Percentiles rank a stretch among this genome's conserved stretches.
Conservation (phyloP, 2,888 invertebrate genomes). For the Norana najaformis region DNA sequence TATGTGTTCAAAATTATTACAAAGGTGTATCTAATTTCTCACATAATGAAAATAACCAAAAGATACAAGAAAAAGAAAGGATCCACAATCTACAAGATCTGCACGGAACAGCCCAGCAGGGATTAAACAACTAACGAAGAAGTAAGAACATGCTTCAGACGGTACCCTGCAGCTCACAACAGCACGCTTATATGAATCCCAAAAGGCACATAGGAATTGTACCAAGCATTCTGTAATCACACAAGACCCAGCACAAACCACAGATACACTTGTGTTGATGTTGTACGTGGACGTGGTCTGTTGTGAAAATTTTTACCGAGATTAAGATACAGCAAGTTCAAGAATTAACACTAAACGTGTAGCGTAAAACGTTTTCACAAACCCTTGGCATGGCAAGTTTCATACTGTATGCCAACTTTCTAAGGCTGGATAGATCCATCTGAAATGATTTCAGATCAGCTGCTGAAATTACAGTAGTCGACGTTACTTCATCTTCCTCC, state of each 20-base stretch:
- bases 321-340: too few relatives aligned
- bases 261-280: background rate
- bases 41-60: background rate
- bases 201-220: background rate
- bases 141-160: background rate
- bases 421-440: conserved; percentile 81
- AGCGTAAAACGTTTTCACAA: conserved; percentile 30
- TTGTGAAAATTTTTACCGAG: background rate
- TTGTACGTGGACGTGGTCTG: too few relatives aligned
- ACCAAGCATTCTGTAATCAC: background rate
- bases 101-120: background rate
- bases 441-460: conserved; percentile 79
- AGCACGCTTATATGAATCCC: background rate
- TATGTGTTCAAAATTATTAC: background rate
- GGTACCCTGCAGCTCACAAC: background rate
- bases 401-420: conserved; percentile 79
- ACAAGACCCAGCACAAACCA: background rate
- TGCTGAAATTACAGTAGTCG: conserved; percentile 49
- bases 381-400: conserved; percentile 65
- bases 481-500: conserved; percentile 38
- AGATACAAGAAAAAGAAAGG: background rate
- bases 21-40: background rate
- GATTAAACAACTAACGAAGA: background rate
- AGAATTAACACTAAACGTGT: background rate
- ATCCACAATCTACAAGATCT: background rate